These are phyloP conservation scores for Parauchenoglanis punctatus DNA, from an alignment of 2,797 vertebrate genomes.

Conservation along the genomic window DNA sequence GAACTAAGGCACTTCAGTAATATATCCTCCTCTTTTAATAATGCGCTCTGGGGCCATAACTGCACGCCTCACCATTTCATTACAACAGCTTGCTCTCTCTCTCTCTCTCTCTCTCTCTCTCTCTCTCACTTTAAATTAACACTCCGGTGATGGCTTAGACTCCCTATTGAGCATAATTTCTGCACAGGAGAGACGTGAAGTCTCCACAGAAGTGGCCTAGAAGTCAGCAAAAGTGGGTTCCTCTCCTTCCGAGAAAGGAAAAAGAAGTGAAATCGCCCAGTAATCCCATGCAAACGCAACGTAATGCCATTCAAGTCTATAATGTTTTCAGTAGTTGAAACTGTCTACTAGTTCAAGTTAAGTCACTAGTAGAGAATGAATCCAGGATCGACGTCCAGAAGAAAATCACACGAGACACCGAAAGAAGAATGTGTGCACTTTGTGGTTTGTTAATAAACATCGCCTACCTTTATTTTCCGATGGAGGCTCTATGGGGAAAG, in stretches of 20 bases:
- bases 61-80: slow-evolving; percentile 63
- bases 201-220: slow-evolving; percentile 24
- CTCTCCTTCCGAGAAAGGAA: not conserved
- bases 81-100: slow-evolving; percentile 52
- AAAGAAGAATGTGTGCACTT: not conserved
- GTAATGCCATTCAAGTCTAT: not conserved
- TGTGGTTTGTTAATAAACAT: not conserved
- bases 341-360: not conserved
- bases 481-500: not conserved
- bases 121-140: slow-evolving; percentile 63
- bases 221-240: slow-evolving; percentile 14
- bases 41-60: slow-evolving; percentile 66
- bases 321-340: no score
- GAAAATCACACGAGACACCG: not conserved
- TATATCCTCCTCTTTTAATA: slow-evolving; percentile 66
- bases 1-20: slow-evolving; percentile 61
- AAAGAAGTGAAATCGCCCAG: not conserved
- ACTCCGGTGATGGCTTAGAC: slow-evolving; percentile 49
- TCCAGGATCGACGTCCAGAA: not conserved
- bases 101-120: slow-evolving; percentile 44
- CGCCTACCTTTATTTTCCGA: slow-evolving; percentile 34
- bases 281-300: no score
- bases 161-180: slow-evolving; percentile 49
- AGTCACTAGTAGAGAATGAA: not conserved
- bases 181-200: slow-evolving; percentile 17